Conservation (phyloP, 2,888 invertebrate genomes). For the Congeria kusceri region DNA sequence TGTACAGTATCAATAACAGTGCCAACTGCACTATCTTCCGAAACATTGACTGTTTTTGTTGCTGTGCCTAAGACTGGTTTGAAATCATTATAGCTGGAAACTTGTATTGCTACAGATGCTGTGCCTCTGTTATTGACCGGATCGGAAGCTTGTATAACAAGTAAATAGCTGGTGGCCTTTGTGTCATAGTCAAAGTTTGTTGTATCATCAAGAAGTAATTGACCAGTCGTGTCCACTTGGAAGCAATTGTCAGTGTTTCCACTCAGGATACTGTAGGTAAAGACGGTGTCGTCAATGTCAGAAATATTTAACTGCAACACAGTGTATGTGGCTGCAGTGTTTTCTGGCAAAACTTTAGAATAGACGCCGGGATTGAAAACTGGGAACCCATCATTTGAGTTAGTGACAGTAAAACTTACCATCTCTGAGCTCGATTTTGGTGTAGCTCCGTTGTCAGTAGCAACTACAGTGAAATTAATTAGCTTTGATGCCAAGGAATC, state of each 20-base stretch:
- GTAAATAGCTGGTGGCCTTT: constrained; percentile 53
- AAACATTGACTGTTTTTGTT: constrained; percentile 48
- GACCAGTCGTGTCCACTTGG: constrained; percentile 62
- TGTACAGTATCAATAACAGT: constrained; percentile 60
- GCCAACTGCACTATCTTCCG: constrained; percentile 59
- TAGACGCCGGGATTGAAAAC: constrained; percentile 96
- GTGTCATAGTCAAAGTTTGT: constrained; percentile 76
- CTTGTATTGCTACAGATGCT: constrained; percentile 63
- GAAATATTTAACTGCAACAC: constrained; percentile 52
- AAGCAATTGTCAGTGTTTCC: constrained; percentile 62
- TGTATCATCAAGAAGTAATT: constrained; percentile 67
- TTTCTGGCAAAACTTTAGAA: constrained; percentile 94
- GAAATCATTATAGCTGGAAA: constrained; percentile 69
- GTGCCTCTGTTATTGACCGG: constrained; percentile 74
- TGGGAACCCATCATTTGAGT: constrained; percentile 97
- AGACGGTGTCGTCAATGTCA: constrained; percentile 62
- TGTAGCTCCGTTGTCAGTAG: constrained; percentile 62
- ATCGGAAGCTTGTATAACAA: constrained; percentile 87
- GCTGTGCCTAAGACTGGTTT: constrained; percentile 59
- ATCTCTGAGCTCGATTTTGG: constrained; percentile 86
- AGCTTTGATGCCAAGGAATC: constrained; percentile 68
- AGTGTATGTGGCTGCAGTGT: constrained; percentile 88
- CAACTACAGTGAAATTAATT: constrained; percentile 68
- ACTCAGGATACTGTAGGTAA: constrained; percentile 45
- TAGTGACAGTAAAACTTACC: constrained; percentile 96